Evolutionary conservation across 2,113 vertebrate genomes (phyloP).

Genomic region (Coregonus clupeaformis): DNA sequence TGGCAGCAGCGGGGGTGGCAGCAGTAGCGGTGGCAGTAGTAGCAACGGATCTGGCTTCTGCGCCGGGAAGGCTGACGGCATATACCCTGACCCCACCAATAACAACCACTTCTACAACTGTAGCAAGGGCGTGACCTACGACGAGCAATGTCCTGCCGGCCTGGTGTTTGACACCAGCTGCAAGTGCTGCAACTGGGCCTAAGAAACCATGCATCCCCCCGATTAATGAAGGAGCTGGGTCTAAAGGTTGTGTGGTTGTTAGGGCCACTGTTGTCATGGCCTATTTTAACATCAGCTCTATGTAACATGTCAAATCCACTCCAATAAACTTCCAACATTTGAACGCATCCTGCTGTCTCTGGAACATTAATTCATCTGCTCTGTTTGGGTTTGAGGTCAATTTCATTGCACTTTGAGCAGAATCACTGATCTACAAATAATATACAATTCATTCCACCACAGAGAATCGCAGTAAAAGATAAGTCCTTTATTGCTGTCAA

Average conservation of each 20-base stretch:
- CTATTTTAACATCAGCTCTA: conserved; percentile 22
- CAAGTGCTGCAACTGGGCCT: conserved; percentile 77
- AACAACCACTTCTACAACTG: conserved; percentile 71
- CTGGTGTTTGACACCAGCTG: conserved; percentile 72
- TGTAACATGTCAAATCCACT: not conserved
- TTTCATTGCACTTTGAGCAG: too few species aligned
- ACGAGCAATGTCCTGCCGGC: conserved; percentile 37
- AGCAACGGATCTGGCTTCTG: conserved; percentile 65
- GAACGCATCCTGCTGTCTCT: too few species aligned
- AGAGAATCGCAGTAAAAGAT: too few species aligned
- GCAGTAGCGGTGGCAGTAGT: conserved; percentile 21
- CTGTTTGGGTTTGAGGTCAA: too few species aligned
- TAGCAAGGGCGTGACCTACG: conserved; percentile 35
- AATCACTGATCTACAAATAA: too few species aligned
- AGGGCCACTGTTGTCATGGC: too few species aligned
- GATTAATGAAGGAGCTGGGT: not conserved
- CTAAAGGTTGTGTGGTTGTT: too few species aligned
- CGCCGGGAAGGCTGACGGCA: conserved; percentile 65
- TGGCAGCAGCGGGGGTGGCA: conserved; percentile 10
- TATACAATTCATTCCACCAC: too few species aligned
- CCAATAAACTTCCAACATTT: not conserved
- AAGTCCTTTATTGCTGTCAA: too few species aligned
- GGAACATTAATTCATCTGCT: too few species aligned
- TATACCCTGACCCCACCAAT: conserved; percentile 68
- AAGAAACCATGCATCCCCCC: conserved; percentile 3